These are phyloP conservation scores for Ambastaia sidthimunki DNA, from an alignment of 2,797 vertebrate genomes.

Conservation along the genomic window DNA sequence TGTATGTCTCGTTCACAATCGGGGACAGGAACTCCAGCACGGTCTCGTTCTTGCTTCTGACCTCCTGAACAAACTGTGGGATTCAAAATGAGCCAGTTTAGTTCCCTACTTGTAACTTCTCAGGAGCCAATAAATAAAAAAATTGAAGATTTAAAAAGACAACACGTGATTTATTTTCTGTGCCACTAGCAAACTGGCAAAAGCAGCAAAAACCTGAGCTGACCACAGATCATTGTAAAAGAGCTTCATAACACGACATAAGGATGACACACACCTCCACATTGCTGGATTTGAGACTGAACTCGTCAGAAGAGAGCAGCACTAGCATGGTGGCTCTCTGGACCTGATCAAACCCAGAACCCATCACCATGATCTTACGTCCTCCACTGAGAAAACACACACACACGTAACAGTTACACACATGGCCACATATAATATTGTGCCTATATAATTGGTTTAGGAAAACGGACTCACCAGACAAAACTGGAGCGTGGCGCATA, in stretches of 20 bases:
- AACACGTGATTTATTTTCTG: neutral
- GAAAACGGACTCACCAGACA: constrained; percentile 64
- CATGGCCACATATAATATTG: too few relatives aligned
- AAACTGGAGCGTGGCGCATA: constrained; percentile 72
- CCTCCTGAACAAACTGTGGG: constrained; percentile 73
- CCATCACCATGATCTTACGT: constrained; percentile 83
- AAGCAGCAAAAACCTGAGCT: too few relatives aligned
- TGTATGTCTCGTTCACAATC: constrained; percentile 69
- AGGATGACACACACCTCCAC: constrained; percentile 62
- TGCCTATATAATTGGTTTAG: too few relatives aligned
- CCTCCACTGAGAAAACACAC: constrained; percentile 82
- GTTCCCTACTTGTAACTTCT: neutral
- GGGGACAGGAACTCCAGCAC: constrained; percentile 85
- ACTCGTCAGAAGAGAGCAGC: constrained; percentile 61
- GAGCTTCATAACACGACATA: neutral
- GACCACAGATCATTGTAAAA: neutral
- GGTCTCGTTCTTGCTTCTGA: constrained; percentile 78
- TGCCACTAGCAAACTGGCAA: too few relatives aligned
- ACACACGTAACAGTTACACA: constrained; percentile 32
- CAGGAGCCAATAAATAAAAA: constrained; percentile 29
- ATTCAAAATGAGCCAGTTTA: neutral
- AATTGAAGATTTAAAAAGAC: neutral
- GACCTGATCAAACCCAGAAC: constrained; percentile 83
- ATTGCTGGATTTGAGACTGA: constrained; percentile 29
- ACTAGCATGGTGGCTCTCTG: constrained; percentile 75